These are phyloP conservation scores for Listronotus bonariensis DNA, from an alignment of 1,140 invertebrate genomes.

Conservation along the genomic window DNA sequence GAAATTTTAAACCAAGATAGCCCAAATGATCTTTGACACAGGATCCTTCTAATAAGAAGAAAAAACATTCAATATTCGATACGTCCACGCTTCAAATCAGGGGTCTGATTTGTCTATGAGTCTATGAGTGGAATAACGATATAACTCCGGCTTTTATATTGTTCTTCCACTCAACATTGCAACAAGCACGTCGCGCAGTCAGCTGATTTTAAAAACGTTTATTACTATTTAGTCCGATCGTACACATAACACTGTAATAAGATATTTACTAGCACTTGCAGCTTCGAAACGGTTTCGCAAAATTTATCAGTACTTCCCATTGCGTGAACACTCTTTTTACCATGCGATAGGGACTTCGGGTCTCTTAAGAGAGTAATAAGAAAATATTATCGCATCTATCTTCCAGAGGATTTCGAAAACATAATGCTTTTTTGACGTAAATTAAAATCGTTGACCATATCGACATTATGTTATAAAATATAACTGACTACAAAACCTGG, in stretches of 20 bases:
- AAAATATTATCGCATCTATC: conserved; percentile 41
- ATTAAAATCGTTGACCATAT: conserved; percentile 36
- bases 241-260: conserved; percentile 39
- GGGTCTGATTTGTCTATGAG: no score
- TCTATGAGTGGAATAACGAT: no score
- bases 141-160: no score
- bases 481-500: conserved; percentile 39
- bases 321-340: conserved; percentile 51
- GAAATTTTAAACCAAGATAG: no score
- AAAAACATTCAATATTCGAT: no score
- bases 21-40: no score
- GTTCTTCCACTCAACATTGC: no score
- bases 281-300: conserved; percentile 37
- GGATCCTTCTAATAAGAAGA: no score
- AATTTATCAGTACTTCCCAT: conserved; percentile 48
- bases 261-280: conserved; percentile 41
- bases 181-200: no score
- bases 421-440: conserved; percentile 38
- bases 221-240: no score
- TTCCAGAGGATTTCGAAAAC: conserved; percentile 40
- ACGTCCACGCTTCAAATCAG: no score
- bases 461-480: conserved; percentile 36
- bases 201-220: no score
- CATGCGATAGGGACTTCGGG: conserved; percentile 49
- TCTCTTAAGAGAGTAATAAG: conserved; percentile 41